Evolutionary conservation across 2,797 vertebrate species (phyloP), one percentile per base, ranked within the genome.

Genomic region (Anolis apletophallus): DNA sequence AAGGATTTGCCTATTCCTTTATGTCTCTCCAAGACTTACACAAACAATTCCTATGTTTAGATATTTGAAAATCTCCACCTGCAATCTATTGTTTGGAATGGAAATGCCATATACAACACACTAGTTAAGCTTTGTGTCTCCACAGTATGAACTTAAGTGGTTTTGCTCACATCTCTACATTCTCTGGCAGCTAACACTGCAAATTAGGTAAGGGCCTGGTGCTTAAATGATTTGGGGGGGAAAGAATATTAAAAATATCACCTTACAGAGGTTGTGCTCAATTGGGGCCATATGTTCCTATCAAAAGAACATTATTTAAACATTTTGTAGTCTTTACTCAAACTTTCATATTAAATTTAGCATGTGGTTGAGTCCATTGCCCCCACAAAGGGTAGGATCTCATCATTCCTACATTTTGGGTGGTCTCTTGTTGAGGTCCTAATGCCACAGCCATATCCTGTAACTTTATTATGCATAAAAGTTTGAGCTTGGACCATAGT

Each of bases 211-310:
- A 64, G 12, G 21, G 17, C 68, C 50, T 0, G 68, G 67, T 68
- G 29, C 57, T 77, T 61, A 84, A 87, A 61, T 67, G 23, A n/a
- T 13, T 83, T 14, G 6, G 67, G 7, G 7, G 1, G 73, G 14
- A 84, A 78, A 0, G 32, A 84, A 72, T 75, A 0, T 13, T 83
- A 67, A 83, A 64, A 69, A 8, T 87, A 23, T 80, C 1, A 84
- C 61, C 80, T 54, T 46, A 29, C 36, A 13, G 50, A 80, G 76
- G 36, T 76, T 89, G 50, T 36, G 69, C 36, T 85, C 23, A 61
- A 34, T 52, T 77, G 72, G 8, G 34, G 5, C 46, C 34, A 40
- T 69, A 55, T 71, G 64, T 81, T 87, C 14, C 0, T 13, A 7
- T 10, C 71, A 23, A 55, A 29, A 14, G 61, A 10, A 23, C 81